Evolutionary conservation across 2,888 invertebrate species (phyloP), one percentile per base, ranked within the genome.

Genomic region (Melolontha melolontha): DNA sequence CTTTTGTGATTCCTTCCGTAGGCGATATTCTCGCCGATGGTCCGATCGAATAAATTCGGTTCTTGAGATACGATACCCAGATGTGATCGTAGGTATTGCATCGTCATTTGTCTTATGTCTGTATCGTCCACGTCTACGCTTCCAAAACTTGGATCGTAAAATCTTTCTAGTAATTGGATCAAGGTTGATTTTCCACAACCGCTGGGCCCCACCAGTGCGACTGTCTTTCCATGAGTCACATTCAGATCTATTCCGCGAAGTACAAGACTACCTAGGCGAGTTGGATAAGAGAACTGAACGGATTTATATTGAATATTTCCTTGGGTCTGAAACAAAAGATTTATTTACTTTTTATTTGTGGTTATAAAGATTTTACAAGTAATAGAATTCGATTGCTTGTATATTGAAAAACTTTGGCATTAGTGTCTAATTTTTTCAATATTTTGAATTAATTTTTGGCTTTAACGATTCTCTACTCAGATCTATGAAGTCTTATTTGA

Each of bases 51-150:
- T 0, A 97, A 86, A 0, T 92, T 90, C 0, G 96, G 97, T 78
- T 97, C 97, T 84, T 97, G 97, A 2, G 95, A 94, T 1, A 97
- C 93, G 70, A 97, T 92, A 5, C 96, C 96, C 69, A 97, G 88
- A 72, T 94, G 91, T 47, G 89, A 87, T 67, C 97, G 87, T 7
- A 93, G 70, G 5, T 77, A 75, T 2, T 69, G 50, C 65, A 82
- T 64, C 63, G 75, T 78, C 39, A 82, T 72, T 6, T 66, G 69
- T 71, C 75, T 79, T 4, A 80, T 57, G 65, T 81, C 77, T 49
- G 75, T 75, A 8, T 74, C 72, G 51, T 82, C 81, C 10, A 80
- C 70, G 6, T 63, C 62, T 71, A 94, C 88, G 40, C 85, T 79
- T 10, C 95, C 95, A 5, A 81, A 82, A 8, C 84, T 82, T 0